These are phyloP conservation scores for Amphiprion percula DNA, from an alignment of 2,113 vertebrate genomes.

Conservation along the genomic window DNA sequence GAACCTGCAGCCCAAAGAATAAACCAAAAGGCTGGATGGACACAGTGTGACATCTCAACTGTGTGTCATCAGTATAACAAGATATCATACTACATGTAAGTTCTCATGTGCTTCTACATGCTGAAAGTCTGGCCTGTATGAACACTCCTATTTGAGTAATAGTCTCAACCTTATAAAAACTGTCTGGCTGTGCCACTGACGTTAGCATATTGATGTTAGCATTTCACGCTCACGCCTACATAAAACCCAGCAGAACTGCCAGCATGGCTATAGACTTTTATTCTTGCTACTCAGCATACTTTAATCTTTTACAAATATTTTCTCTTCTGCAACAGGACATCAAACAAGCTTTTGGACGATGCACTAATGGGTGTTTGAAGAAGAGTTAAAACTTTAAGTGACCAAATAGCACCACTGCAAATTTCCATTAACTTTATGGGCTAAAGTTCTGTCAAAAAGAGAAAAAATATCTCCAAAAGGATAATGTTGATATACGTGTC, in stretches of 20 bases:
- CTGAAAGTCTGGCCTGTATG: no score
- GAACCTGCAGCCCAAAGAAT: no score
- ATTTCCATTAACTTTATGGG: neutral
- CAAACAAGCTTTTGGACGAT: neutral
- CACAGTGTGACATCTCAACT: no score
- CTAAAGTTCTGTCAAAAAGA: neutral
- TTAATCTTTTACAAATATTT: neutral
- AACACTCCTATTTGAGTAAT: no score
- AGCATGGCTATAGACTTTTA: neutral
- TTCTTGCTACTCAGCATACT: no score
- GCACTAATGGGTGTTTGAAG: slow-evolving; percentile 2
- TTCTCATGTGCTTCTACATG: no score
- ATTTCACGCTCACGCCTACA: neutral
- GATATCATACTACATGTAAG: no score
- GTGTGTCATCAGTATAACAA: no score
- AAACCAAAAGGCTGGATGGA: no score
- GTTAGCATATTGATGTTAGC: neutral
- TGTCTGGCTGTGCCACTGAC: neutral
- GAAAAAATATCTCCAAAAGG: neutral
- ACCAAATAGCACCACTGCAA: neutral
- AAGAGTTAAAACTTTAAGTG: neutral
- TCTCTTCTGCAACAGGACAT: neutral
- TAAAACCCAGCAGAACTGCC: neutral
- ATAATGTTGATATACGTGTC: slow-evolving; percentile 1
- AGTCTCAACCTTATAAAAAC: no score